Conservation (phyloP, 2,888 invertebrate genomes). For the Lasius platythorax region DNA sequence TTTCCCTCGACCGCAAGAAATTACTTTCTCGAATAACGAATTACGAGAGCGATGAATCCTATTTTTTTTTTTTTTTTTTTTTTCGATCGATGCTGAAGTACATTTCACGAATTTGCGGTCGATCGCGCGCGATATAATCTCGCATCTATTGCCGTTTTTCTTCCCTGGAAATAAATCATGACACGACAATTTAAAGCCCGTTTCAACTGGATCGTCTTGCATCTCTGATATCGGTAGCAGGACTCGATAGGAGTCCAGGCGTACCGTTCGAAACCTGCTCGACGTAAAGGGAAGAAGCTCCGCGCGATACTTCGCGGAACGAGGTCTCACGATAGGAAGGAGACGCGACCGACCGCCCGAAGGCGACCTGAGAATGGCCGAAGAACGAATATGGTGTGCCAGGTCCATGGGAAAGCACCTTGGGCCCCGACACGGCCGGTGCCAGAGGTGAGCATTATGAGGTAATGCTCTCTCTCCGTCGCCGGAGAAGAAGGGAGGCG, state of each 20-base stretch:
- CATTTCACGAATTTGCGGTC: constrained; percentile 25
- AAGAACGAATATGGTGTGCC: constrained; percentile 72
- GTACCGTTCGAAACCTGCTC: constrained; percentile 72
- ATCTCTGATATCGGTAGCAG: constrained; percentile 1
- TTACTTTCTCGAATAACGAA: constrained; percentile 26
- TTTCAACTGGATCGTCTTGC: constrained; percentile 1
- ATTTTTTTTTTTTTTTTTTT: constrained; percentile 7
- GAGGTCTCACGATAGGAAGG: constrained; percentile 58
- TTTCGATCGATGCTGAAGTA: constrained; percentile 23
- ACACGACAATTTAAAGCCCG: background rate
- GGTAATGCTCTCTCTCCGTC: constrained; percentile 59
- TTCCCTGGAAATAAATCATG: background rate
- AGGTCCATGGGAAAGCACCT: constrained; percentile 74
- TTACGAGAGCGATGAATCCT: constrained; percentile 1
- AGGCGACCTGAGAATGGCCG: constrained; percentile 59
- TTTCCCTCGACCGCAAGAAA: constrained; percentile 17
- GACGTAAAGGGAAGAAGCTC: constrained; percentile 75
- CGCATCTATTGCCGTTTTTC: background rate
- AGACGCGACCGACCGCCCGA: constrained; percentile 44
- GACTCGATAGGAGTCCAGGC: background rate
- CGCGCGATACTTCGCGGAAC: constrained; percentile 63
- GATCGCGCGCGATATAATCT: constrained; percentile 22
- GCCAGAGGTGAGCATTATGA: constrained; percentile 76
- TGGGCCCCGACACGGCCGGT: constrained; percentile 61
- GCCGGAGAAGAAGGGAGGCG: constrained; percentile 40